Conservation (phyloP, 1,140 invertebrate species). For the Bombus waltoni region DNA sequence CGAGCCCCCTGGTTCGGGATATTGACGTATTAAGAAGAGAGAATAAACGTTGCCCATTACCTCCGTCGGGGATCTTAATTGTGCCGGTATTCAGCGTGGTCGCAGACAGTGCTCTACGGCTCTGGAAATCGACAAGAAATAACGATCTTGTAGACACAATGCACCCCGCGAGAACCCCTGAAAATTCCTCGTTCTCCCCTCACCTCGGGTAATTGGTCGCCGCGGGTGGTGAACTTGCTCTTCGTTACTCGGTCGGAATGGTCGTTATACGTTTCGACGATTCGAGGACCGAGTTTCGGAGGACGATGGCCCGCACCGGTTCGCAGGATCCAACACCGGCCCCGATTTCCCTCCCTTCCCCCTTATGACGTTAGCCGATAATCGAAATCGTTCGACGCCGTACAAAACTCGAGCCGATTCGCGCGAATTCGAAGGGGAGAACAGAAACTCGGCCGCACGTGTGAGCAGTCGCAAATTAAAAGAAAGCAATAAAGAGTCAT, state of each 20-base stretch:
- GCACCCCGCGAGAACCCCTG: slow-evolving; percentile 35
- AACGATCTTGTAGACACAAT: slow-evolving; percentile 62
- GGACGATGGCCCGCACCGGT: slow-evolving; percentile 10
- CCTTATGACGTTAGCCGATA: slow-evolving; percentile 51
- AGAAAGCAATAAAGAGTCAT: slow-evolving; percentile 68
- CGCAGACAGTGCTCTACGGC: slow-evolving; percentile 34
- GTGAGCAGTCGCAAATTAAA: slow-evolving; percentile 66
- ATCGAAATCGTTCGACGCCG: slow-evolving; percentile 33
- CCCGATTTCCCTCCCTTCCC: slow-evolving; percentile 5
- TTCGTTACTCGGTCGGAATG: slow-evolving; percentile 60
- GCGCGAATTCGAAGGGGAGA: slow-evolving; percentile 25
- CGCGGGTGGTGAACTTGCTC: slow-evolving; percentile 62
- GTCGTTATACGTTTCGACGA: slow-evolving; percentile 58
- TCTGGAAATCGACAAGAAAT: slow-evolving; percentile 60
- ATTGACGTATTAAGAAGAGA: slow-evolving; percentile 50
- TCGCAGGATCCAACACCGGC: neutral
- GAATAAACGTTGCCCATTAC: slow-evolving; percentile 53
- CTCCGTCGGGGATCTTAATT: slow-evolving; percentile 54
- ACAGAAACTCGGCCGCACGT: slow-evolving; percentile 25
- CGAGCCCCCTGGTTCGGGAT: slow-evolving; percentile 7
- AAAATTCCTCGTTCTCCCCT: slow-evolving; percentile 53
- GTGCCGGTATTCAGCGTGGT: slow-evolving; percentile 46
- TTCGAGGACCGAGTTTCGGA: slow-evolving; percentile 41
- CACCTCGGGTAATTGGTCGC: slow-evolving; percentile 62
- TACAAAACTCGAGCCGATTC: neutral